Percentiles rank a stretch among this genome's conserved stretches.
phyloP scores from a whole-genome alignment of 2,113 vertebrate species.

The Tichodroma muraria region DNA sequence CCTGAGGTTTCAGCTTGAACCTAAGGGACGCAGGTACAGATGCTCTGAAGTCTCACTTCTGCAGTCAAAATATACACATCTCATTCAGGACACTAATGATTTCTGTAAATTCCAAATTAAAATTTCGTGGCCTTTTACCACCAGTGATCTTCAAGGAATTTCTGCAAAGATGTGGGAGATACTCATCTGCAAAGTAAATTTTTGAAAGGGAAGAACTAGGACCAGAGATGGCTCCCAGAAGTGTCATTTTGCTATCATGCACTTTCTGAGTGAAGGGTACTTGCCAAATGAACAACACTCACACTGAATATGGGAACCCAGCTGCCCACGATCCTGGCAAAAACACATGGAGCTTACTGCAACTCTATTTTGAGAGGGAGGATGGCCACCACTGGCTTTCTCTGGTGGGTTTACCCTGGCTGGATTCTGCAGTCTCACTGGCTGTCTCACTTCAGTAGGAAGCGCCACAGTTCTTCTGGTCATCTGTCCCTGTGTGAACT shows the following conservation, averaged over 20 bases:
- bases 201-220: background rate
- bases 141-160: background rate
- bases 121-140: background rate
- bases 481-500: background rate
- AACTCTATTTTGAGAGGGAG: background rate
- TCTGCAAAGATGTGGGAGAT: background rate
- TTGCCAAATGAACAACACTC: background rate
- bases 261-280: background rate
- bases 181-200: background rate
- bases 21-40: background rate
- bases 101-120: background rate
- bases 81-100: background rate
- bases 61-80: accelerated
- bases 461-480: background rate
- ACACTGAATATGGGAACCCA: accelerated
- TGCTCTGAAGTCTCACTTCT: background rate
- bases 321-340: background rate
- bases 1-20: background rate
- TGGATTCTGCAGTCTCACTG: background rate
- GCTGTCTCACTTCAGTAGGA: background rate
- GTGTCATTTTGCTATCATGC: background rate
- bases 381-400: background rate
- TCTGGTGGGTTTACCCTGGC: background rate
- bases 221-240: background rate
- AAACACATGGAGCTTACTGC: background rate